Percentiles rank a stretch among this genome's conserved stretches.
phyloP scores from a whole-genome alignment of 2,797 vertebrate genomes.

The Sebastes goodei region DNA sequence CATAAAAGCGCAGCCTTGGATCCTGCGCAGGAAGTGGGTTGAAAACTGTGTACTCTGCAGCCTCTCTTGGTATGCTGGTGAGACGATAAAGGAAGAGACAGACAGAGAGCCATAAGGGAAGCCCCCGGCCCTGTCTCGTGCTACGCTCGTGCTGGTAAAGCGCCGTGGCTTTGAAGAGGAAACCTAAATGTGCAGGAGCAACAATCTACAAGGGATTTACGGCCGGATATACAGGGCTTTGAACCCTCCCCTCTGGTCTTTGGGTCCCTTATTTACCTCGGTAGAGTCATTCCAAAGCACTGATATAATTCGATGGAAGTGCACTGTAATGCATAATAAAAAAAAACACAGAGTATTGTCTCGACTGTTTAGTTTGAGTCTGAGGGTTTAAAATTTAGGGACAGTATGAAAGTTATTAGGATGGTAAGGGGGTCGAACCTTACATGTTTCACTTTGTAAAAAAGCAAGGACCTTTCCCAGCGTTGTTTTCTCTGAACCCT shows the following conservation, averaged over 20 bases:
- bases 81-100: slow-evolving; percentile 75
- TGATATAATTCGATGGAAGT: slow-evolving; percentile 62
- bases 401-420: not conserved
- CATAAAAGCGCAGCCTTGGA: slow-evolving; percentile 73
- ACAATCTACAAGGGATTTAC: slow-evolving; percentile 78
- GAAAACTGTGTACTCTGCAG: slow-evolving; percentile 51
- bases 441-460: not conserved
- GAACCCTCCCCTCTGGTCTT: slow-evolving; percentile 52
- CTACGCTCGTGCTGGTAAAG: slow-evolving; percentile 72
- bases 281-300: slow-evolving; percentile 58
- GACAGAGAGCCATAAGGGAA: slow-evolving; percentile 71
- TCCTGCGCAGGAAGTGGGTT: slow-evolving; percentile 72
- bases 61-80: slow-evolving; percentile 74
- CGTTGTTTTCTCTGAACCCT: not conserved
- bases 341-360: slow-evolving; percentile 13
- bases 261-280: slow-evolving; percentile 73
- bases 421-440: not conserved
- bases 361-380: not conserved
- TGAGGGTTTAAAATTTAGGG: not conserved
- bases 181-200: slow-evolving; percentile 72
- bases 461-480: not conserved
- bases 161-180: slow-evolving; percentile 69
- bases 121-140: slow-evolving; percentile 71
- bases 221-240: slow-evolving; percentile 74
- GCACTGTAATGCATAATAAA: slow-evolving; percentile 16